Base-by-base conservation (phyloP, 2,888 invertebrate genomes). In the Melangyna quadrimaculata region DNA sequence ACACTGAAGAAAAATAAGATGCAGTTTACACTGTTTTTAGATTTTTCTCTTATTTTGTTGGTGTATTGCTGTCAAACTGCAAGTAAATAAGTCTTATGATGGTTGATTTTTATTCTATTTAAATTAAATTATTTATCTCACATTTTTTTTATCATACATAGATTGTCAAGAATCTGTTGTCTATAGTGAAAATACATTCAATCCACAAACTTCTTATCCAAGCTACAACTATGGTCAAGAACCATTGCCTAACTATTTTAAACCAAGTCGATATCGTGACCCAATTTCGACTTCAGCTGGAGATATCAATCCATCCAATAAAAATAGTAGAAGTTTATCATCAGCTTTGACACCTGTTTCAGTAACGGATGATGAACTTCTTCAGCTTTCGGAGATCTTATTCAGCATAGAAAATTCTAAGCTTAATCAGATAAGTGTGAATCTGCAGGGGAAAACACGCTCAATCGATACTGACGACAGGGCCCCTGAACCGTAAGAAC, bases 361-460 rank as follows among this genome's bases (percentile, higher is more conserved):
- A 45, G 93, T 94, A 27, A 94, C 93, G 72, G 95, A 96, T 89
- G 93, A 93, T 87, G 95, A 96, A 91, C 90, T 96, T 55, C 94
- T 94, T 88, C 93, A 94, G 53, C 92, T 97, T 67, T 95, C 96
- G 14, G 97, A 97, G 92, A 94, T 94, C 69, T 92, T 97, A 27
- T 93, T 95, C 77, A 93, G 93, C 73, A 95, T 95, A 90, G 97
- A 97, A 89, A 96, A 96, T 90, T 96, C 96, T 90, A 95, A 95
- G 43, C 94, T 95, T 7, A 94, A 93, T 89, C 94, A 94, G 88
- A 93, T 96, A n/a, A 94, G 94, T 0, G 89, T 97, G 2, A 96
- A 96, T 90, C 93, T 95, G 81, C 97, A 97, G 92, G 95, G 95
- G 84, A 94, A 94, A 90, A 96, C 96, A 0, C 94, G 95, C 2